phyloP scores from a whole-genome alignment of 2,888 invertebrate species.

The Lepeophtheirus nordmannii region DNA sequence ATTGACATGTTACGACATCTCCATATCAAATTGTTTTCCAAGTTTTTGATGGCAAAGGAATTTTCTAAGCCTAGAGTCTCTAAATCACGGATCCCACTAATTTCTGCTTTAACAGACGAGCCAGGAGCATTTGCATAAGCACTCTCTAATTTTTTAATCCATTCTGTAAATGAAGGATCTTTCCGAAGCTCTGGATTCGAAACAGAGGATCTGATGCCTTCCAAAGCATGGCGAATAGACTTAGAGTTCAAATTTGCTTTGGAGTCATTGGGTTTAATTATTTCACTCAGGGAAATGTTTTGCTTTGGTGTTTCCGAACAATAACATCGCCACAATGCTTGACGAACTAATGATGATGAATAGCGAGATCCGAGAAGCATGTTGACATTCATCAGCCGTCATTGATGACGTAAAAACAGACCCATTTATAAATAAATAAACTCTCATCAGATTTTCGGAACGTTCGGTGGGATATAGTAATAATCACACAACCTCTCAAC shows the following conservation, averaged over 20 bases:
- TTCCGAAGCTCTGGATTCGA: neutral
- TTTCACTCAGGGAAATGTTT: neutral
- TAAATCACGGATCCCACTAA: slow-evolving; percentile 1
- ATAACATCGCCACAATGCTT: neutral
- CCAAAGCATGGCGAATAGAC: neutral
- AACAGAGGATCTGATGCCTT: neutral
- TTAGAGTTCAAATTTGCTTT: neutral
- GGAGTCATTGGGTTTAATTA: neutral
- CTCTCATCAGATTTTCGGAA: neutral
- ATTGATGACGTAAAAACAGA: neutral
- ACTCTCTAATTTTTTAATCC: neutral
- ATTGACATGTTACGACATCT: neutral
- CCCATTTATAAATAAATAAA: neutral
- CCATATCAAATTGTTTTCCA: neutral
- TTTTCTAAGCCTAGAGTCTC: neutral
- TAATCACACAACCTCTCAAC: too few relatives aligned
- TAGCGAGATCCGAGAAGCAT: neutral
- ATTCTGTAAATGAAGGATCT: neutral
- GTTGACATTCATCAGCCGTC: slow-evolving; percentile 5
- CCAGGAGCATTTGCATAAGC: neutral
- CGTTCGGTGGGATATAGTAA: too few relatives aligned
- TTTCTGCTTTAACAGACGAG: neutral
- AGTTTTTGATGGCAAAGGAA: neutral
- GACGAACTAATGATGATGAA: neutral
- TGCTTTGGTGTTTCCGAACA: neutral